Percentiles rank a stretch among this genome's conserved stretches.
phyloP scores from a whole-genome alignment of 1,140 invertebrate genomes.

The Zaprionus nigranus region DNA sequence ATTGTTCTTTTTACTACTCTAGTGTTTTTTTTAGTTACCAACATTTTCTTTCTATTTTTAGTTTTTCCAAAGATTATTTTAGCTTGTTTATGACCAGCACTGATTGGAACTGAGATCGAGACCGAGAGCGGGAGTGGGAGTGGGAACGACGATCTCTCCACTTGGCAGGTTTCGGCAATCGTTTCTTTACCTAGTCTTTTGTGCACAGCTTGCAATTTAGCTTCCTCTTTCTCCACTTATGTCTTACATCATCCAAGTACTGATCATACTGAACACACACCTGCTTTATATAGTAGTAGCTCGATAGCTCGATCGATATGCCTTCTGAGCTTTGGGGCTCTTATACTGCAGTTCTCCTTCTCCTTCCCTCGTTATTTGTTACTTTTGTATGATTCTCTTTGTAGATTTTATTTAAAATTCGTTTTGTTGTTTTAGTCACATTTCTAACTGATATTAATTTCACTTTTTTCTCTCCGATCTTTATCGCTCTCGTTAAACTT shows the following conservation, averaged over 20 bases:
- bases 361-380: conserved; percentile 30
- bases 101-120: background rate
- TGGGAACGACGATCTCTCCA: background rate
- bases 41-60: too few species aligned
- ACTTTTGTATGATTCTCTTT: conserved; percentile 1
- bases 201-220: conserved; percentile 47
- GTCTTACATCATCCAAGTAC: conserved; percentile 47
- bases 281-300: conserved; percentile 27
- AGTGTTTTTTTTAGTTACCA: too few species aligned
- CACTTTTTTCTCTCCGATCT: conserved; percentile 47
- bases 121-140: conserved; percentile 1
- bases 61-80: too few species aligned
- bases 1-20: too few species aligned
- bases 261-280: conserved; percentile 32
- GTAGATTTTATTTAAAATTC: conserved; percentile 29
- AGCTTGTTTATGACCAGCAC: background rate
- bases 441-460: conserved; percentile 69
- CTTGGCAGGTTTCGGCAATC: conserved; percentile 21
- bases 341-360: conserved; percentile 33
- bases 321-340: conserved; percentile 37
- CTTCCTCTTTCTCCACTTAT: conserved; percentile 33
- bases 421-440: conserved; percentile 65
- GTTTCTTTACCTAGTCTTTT: conserved; percentile 26
- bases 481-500: conserved; percentile 49
- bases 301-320: conserved; percentile 29